phyloP scores from a whole-genome alignment of 2,797 vertebrate genomes.

The Sebastiscus tertius region DNA sequence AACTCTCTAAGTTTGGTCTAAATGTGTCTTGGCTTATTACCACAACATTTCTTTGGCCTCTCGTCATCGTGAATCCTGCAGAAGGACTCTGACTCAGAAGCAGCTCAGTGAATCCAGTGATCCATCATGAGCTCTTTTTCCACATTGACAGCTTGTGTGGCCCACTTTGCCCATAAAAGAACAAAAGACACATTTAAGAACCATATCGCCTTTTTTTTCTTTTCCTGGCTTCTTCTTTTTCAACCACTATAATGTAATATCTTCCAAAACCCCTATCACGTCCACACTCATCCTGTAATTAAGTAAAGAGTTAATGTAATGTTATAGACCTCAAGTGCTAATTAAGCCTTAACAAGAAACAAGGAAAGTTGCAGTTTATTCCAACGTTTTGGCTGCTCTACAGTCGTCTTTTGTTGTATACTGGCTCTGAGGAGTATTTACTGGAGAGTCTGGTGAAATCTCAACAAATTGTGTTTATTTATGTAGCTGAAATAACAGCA shows the following conservation, averaged over 20 bases:
- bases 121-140: constrained; percentile 77
- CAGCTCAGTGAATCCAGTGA: constrained; percentile 58
- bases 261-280: constrained; percentile 28
- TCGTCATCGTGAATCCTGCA: constrained; percentile 3
- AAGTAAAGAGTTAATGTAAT: constrained; percentile 39
- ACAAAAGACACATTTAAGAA: constrained; percentile 72
- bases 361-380: background rate
- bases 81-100: constrained; percentile 26
- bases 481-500: constrained; percentile 13
- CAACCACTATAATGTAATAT: constrained; percentile 37
- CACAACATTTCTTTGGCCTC: constrained; percentile 1
- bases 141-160: constrained; percentile 71
- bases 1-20: background rate
- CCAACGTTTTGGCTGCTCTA: background rate
- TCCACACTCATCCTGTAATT: constrained; percentile 42
- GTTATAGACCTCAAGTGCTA: constrained; percentile 37
- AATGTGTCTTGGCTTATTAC: background rate
- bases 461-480: constrained; percentile 31
- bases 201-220: constrained; percentile 12
- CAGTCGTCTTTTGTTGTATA: background rate
- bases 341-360: constrained; percentile 34
- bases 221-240: background rate
- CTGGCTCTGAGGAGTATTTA: background rate
- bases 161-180: constrained; percentile 66
- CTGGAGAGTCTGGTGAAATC: background rate